Percentiles rank a stretch among this genome's conserved stretches.
These are phyloP conservation scores for Leptinotarsa juncta DNA, from an alignment of 2,888 invertebrate species.

Conservation along the genomic window DNA sequence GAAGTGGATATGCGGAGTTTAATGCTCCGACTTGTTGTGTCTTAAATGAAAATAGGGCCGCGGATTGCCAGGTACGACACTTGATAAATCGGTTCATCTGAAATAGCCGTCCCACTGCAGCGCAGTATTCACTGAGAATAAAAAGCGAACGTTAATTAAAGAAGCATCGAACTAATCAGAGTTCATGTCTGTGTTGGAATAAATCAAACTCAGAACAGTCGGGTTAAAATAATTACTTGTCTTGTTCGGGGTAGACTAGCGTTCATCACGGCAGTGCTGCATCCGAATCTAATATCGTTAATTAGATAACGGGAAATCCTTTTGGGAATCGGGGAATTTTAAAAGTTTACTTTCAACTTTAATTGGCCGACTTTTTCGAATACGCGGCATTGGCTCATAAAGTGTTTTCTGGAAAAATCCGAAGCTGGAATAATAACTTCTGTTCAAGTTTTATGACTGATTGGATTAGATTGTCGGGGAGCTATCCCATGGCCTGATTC, in stretches of 20 bases:
- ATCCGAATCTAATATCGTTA: slow-evolving; percentile 67
- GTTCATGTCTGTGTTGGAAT: slow-evolving; percentile 66
- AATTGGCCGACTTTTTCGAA: slow-evolving; percentile 45
- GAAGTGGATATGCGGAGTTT: slow-evolving; percentile 37
- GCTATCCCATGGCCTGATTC: too few relatives aligned
- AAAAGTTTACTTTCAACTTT: slow-evolving; percentile 54
- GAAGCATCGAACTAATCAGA: slow-evolving; percentile 68
- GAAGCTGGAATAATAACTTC: neutral
- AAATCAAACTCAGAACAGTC: slow-evolving; percentile 67
- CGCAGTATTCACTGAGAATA: slow-evolving; percentile 59
- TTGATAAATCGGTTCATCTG: slow-evolving; percentile 61
- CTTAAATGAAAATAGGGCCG: slow-evolving; percentile 49
- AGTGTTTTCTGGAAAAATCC: neutral
- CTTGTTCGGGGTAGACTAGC: slow-evolving; percentile 65
- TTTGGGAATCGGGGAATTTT: slow-evolving; percentile 59
- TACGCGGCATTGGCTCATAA: neutral
- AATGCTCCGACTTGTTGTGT: slow-evolving; percentile 37
- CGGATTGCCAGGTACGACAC: slow-evolving; percentile 56
- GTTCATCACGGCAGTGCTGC: slow-evolving; percentile 66
- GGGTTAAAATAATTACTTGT: slow-evolving; percentile 67
- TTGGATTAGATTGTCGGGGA: too few relatives aligned
- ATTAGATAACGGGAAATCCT: slow-evolving; percentile 65
- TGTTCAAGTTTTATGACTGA: too few relatives aligned
- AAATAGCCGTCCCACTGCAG: slow-evolving; percentile 57
- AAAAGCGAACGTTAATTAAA: slow-evolving; percentile 66